Evolutionary conservation across 2,888 invertebrate genomes (phyloP).

Genomic region (Taphrorychus bicolor): DNA sequence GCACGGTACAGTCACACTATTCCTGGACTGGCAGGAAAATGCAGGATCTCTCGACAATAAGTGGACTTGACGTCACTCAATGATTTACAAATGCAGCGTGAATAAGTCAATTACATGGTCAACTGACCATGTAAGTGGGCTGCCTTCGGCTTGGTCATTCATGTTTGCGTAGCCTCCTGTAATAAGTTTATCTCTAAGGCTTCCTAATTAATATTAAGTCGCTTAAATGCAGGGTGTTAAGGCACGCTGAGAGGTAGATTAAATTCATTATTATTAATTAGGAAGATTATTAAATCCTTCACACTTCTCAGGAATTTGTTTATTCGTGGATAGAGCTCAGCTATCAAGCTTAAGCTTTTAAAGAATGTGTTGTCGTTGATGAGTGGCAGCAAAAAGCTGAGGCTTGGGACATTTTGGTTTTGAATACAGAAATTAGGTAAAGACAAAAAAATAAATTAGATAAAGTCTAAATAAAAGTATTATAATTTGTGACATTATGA

Average conservation of each 20-base stretch:
- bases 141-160: neutral
- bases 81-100: neutral
- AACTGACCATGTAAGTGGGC: neutral
- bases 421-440: too few species aligned
- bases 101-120: neutral
- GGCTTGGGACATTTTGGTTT: too few species aligned
- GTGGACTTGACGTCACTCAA: neutral
- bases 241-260: neutral
- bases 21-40: neutral
- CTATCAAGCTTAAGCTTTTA: too few species aligned
- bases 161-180: neutral
- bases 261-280: neutral
- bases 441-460: too few species aligned
- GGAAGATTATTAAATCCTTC: neutral
- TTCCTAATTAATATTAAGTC: neutral
- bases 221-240: neutral
- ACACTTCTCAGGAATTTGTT: neutral
- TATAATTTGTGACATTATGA: too few species aligned
- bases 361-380: too few species aligned
- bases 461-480: too few species aligned
- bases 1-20: neutral
- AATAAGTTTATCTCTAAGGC: neutral
- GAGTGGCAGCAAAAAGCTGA: too few species aligned
- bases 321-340: neutral
- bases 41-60: neutral